A percentile compares a stretch with the other conserved stretches of the same genome.
phyloP scores from a whole-genome alignment of 2,797 vertebrate genomes.

The Cynopterus sphinx region DNA sequence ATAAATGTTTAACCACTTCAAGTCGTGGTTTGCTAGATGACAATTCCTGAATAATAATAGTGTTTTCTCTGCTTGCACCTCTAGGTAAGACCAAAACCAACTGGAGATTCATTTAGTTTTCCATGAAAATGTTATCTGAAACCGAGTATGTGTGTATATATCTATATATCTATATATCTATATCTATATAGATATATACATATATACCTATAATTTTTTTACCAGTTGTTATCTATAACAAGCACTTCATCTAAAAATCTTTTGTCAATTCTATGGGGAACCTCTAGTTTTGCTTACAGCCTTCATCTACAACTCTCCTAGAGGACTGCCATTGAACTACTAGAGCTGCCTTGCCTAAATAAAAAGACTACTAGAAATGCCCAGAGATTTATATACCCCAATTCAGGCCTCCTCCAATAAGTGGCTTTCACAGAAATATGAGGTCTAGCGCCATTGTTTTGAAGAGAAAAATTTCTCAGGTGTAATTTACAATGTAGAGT shows the following conservation, averaged over 20 bases:
- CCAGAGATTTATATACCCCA: neutral
- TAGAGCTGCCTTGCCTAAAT: neutral
- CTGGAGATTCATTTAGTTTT: neutral
- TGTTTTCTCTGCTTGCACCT: neutral
- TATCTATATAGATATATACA: no score
- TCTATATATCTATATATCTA: no score
- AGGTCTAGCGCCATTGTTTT: neutral
- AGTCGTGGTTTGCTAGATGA: neutral
- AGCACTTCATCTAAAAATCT: neutral
- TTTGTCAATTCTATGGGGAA: neutral
- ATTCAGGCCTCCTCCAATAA: neutral
- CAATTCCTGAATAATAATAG: neutral
- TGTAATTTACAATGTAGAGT: neutral
- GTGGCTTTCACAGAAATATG: neutral
- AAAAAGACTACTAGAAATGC: neutral
- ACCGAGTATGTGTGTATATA: rapidly evolving
- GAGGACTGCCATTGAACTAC: neutral
- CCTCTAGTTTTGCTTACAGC: neutral
- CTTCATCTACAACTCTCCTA: neutral
- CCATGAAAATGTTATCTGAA: neutral
- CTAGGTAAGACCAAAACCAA: neutral
- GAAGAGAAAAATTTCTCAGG: neutral
- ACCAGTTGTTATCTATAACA: neutral
- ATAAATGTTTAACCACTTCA: neutral
- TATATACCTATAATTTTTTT: neutral